Conservation (phyloP, 2,888 invertebrate species). For the Sinelater perroti region DNA sequence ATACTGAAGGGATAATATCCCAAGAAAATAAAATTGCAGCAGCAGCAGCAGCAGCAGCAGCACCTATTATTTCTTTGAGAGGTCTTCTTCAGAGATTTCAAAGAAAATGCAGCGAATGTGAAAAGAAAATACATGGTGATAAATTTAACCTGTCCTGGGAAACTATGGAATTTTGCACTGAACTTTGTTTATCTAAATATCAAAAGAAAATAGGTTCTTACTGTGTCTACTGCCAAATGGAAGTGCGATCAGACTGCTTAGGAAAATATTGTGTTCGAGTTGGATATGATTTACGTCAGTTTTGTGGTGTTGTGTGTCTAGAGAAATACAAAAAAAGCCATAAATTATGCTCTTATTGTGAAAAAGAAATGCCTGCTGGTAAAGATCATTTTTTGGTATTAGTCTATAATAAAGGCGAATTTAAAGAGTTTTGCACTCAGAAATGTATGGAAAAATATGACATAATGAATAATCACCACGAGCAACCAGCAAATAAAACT, state of each 20-base stretch:
- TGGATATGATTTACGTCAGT: conserved; percentile 91
- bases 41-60: too few species aligned
- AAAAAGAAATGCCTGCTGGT: conserved; percentile 83
- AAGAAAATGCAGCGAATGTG: conserved; percentile 63
- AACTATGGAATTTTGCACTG: conserved; percentile 93
- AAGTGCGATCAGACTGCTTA: conserved; percentile 79
- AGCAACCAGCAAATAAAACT: conserved; percentile 62
- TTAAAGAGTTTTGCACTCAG: conserved; percentile 74
- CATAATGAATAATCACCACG: conserved; percentile 72
- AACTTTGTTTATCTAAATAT: conserved; percentile 81
- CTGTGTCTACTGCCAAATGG: conserved; percentile 83
- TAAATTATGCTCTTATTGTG: conserved; percentile 93
- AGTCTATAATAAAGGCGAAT: conserved; percentile 87
- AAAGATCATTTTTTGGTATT: conserved; percentile 80
- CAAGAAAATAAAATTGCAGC: conserved; percentile 74
- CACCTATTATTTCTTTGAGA: conserved; percentile 51
- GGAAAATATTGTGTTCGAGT: conserved; percentile 94
- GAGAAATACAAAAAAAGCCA: conserved; percentile 89
- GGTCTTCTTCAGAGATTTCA: conserved; percentile 52
- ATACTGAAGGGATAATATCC: conserved; percentile 72
- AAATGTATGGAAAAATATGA: conserved; percentile 80
- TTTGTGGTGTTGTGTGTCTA: conserved; percentile 86
- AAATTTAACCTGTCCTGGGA: conserved; percentile 85
- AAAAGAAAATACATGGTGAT: conserved; percentile 61
- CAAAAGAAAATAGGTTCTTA: conserved; percentile 78